phyloP scores from a whole-genome alignment of 1,140 invertebrate genomes.

The Diabrotica undecimpunctata region DNA sequence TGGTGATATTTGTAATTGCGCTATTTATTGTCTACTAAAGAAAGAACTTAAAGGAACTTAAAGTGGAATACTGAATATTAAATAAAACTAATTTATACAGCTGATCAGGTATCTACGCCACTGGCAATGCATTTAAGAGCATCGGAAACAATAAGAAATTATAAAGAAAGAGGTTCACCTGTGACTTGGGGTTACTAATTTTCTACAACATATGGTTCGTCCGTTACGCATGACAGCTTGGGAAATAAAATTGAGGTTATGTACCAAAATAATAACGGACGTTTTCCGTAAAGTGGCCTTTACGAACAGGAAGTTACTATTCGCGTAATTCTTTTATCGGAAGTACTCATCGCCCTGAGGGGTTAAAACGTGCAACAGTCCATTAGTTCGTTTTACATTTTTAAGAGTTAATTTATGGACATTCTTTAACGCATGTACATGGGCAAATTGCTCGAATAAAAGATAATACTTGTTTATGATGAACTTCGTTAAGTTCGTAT shows the following conservation, averaged over 20 bases:
- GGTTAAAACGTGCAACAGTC: constrained; percentile 14
- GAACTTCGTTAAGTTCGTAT: no score
- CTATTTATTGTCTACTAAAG: no score
- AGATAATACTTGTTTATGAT: no score
- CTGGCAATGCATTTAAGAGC: neutral
- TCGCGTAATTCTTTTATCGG: constrained; percentile 3
- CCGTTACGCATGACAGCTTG: constrained; percentile 22
- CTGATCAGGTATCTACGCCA: neutral
- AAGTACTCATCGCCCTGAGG: neutral
- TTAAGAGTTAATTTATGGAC: constrained; percentile 3
- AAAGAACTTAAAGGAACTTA: no score
- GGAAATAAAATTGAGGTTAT: constrained; percentile 17
- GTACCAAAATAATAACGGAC: constrained; percentile 8
- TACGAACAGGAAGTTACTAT: constrained; percentile 6
- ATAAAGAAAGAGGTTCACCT: neutral
- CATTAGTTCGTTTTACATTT: constrained; percentile 10
- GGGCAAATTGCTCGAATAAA: no score
- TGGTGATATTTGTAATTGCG: no score
- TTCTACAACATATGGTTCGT: constrained; percentile 18
- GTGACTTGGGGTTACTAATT: constrained; percentile 4
- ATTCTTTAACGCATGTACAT: no score
- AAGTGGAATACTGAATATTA: no score
- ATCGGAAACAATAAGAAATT: neutral
- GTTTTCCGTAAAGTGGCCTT: constrained; percentile 10
- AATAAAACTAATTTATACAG: no score